Evolutionary conservation across 2,113 vertebrate genomes (phyloP).

Genomic region (Acrocephalus arundinaceus): DNA sequence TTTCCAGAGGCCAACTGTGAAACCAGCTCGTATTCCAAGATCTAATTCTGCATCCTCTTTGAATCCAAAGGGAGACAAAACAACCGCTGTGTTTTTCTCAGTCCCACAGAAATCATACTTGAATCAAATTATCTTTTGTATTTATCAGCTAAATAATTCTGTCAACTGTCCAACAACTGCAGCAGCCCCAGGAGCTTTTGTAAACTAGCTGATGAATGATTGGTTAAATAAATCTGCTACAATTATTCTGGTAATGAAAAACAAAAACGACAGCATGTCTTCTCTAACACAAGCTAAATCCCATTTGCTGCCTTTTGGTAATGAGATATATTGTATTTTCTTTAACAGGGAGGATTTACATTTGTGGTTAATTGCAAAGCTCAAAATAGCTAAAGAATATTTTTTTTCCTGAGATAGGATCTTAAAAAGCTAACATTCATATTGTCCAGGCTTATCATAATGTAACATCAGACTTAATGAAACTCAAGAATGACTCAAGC

Average conservation of each 20-base stretch:
- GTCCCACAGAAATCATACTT: background rate
- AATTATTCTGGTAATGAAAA: conserved; percentile 61
- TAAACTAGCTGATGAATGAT: conserved; percentile 49
- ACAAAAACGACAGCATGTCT: conserved; percentile 36
- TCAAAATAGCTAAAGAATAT: conserved; percentile 17
- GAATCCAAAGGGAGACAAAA: conserved; percentile 11
- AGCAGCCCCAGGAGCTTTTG: conserved; percentile 47
- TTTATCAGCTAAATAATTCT: conserved; percentile 56
- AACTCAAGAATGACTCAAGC: conserved; percentile 62
- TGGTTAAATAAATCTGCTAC: conserved; percentile 62
- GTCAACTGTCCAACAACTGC: conserved; percentile 51
- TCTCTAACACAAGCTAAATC: conserved; percentile 49
- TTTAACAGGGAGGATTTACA: conserved; percentile 56
- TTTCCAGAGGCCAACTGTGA: conserved; percentile 38
- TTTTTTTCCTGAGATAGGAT: conserved; percentile 27
- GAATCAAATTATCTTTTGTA: conserved; percentile 49
- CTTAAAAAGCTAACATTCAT: conserved; percentile 50
- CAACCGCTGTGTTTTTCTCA: background rate
- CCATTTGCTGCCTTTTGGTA: conserved; percentile 49
- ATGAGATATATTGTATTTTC: conserved; percentile 35
- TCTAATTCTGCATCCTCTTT: conserved; percentile 7
- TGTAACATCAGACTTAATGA: conserved; percentile 65
- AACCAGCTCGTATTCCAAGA: background rate
- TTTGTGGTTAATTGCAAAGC: conserved; percentile 13
- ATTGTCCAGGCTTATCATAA: conserved; percentile 51